phyloP scores from a whole-genome alignment of 2,888 invertebrate species.

The Melikaiella ostensackeni region DNA sequence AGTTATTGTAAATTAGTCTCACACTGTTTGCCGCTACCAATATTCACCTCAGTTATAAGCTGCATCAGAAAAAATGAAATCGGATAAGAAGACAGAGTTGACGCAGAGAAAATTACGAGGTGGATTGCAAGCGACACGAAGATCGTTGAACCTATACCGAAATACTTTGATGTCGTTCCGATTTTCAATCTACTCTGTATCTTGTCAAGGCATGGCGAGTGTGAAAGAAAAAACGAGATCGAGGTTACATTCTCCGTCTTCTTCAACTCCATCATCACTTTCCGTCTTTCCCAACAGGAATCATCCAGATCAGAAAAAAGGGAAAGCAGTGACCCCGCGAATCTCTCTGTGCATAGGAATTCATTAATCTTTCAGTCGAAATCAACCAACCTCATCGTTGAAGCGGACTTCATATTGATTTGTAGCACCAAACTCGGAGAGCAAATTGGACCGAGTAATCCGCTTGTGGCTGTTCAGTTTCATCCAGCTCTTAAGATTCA shows the following conservation, averaged over 20 bases:
- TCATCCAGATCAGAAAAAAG: constrained; percentile 1
- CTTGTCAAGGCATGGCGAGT: constrained; percentile 58
- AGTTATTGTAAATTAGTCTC: no score
- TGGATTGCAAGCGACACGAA: constrained; percentile 35
- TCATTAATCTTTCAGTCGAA: constrained; percentile 11
- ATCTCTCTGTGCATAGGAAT: constrained; percentile 1
- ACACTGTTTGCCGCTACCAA: no score
- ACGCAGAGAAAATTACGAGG: constrained; percentile 33
- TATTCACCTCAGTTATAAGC: no score
- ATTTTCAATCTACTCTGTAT: constrained; percentile 53
- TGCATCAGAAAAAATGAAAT: constrained; percentile 20
- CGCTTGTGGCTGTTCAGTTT: background rate
- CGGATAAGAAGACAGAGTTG: constrained; percentile 6
- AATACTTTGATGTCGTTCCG: constrained; percentile 48
- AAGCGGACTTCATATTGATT: constrained; percentile 31
- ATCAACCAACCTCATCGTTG: constrained; percentile 34
- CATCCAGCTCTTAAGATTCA: constrained; percentile 4
- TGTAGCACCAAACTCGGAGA: constrained; percentile 26
- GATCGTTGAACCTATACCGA: constrained; percentile 40
- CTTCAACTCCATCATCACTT: constrained; percentile 46
- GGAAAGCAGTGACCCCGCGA: background rate
- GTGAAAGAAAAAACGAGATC: constrained; percentile 59
- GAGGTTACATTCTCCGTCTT: constrained; percentile 51
- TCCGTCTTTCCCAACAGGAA: constrained; percentile 32
- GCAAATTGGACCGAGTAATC: constrained; percentile 31